Base-by-base conservation (phyloP, 2,888 invertebrate genomes). In the Caenorhabditis sp. region DNA sequence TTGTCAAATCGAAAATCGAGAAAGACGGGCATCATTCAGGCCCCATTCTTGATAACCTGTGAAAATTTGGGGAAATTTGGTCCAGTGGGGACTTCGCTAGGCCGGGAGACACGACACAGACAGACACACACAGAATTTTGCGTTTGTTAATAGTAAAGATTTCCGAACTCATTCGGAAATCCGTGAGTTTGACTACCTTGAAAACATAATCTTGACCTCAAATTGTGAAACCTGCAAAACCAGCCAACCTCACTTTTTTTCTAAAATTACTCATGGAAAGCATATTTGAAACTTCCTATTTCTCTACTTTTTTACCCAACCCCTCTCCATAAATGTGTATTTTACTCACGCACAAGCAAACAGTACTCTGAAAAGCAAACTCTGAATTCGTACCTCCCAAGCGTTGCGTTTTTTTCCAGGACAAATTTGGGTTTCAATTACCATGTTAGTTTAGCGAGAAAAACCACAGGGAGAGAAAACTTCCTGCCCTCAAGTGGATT, bases 291-390 rank as follows among this genome's bases (percentile, higher is more conserved):
- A 31, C 41, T 64, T 68, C 41, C 31, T 64, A 54, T 44, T 19
- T 41, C 59, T 10, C 54, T 61, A 77, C 51, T 54, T 51, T 63
- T 47, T 63, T 54, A 14, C 14, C 44, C 38, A 10, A 47, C 19
- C 47, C 47, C 47, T 47, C 44, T 63, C 59, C 73, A 59, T 59
- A 76, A 64, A 66, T 82, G 82, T 82, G 76, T 82, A 68, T 76
- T 82, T 82, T 82, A 82, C 82, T 82, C 82, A 82, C 70, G 69
- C 72, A 51, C 73, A 75, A 49, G 76, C 76, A 82, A 82, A 82
- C 61, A 82, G 44, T 82, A 66, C 49, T 66, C 72, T 54, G 72
- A 82, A 81, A 81, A 51, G 75, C 70, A 76, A 70, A 70, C 75
- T 61, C 19, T 12, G 58, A 73, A 49, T 73, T 80, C 66, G 66